Percentiles rank a stretch among this genome's conserved stretches.
These are phyloP conservation scores for Tachina fera DNA, from an alignment of 2,888 invertebrate species.

Conservation along the genomic window DNA sequence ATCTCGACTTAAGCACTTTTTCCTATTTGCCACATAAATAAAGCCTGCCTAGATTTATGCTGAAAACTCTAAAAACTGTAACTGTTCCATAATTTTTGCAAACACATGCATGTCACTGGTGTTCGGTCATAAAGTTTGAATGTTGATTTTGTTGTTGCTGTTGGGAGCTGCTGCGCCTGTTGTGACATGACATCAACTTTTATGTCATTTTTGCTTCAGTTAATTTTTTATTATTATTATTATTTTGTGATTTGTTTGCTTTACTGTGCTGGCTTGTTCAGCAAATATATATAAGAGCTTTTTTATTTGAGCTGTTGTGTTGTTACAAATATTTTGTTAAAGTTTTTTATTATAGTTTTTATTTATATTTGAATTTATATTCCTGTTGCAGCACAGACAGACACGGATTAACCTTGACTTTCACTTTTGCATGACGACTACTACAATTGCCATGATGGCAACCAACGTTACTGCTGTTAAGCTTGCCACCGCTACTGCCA, in stretches of 20 bases:
- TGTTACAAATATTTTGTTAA: constrained; percentile 53
- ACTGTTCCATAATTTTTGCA: constrained; percentile 1
- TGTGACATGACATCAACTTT: constrained; percentile 75
- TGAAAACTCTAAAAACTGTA: constrained; percentile 6
- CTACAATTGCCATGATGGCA: constrained; percentile 16
- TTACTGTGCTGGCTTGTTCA: background rate
- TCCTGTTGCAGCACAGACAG: constrained; percentile 63
- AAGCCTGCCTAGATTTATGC: constrained; percentile 39
- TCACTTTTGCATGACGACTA: constrained; percentile 78
- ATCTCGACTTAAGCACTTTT: too few species aligned
- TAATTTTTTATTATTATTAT: constrained; percentile 77
- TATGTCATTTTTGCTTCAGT: constrained; percentile 74
- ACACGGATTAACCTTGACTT: constrained; percentile 83
- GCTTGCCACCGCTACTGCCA: constrained; percentile 2
- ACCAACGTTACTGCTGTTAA: constrained; percentile 43
- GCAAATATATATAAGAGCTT: background rate
- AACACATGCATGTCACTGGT: constrained; percentile 12
- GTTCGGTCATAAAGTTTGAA: constrained; percentile 53
- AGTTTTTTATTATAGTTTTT: constrained; percentile 37
- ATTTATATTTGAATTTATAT: constrained; percentile 66
- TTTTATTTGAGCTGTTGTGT: constrained; percentile 51
- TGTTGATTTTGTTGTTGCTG: constrained; percentile 26
- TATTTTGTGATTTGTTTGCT: constrained; percentile 28
- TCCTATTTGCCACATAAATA: background rate
- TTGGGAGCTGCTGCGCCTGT: constrained; percentile 70